These are phyloP conservation scores for Ceratitis capitata DNA, from an alignment of 1,140 invertebrate species.

Conservation along the genomic window DNA sequence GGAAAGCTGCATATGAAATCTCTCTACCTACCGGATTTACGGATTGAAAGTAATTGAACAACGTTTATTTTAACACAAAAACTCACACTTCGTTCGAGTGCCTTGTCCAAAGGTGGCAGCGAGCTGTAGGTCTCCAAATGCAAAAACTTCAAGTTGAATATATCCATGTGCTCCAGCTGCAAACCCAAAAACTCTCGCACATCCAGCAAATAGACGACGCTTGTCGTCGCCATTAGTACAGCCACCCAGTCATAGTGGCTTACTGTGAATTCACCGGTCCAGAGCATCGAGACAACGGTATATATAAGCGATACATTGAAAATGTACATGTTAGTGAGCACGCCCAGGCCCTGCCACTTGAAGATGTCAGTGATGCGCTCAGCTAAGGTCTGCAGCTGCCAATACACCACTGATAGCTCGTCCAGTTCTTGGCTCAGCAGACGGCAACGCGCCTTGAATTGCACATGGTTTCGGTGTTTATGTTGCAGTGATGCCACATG, in stretches of 20 bases:
- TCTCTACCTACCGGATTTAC: not conserved
- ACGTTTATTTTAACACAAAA: not conserved
- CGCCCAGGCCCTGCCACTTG: not conserved
- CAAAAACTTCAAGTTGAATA: not conserved
- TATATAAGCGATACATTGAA: not conserved
- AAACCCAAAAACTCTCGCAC: not conserved
- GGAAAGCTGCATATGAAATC: not conserved
- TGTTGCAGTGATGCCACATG: not conserved
- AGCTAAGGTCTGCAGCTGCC: not conserved
- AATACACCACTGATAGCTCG: not conserved
- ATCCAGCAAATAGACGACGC: not conserved
- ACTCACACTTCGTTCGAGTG: not conserved
- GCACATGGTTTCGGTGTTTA: not conserved
- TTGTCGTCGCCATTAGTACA: not conserved
- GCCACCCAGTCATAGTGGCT: not conserved
- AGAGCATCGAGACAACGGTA: not conserved
- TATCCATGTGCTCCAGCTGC: not conserved
- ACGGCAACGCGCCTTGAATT: not conserved
- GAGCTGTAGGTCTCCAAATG: not conserved
- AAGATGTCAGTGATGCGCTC: not conserved
- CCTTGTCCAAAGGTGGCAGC: not conserved
- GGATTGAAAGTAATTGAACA: not conserved
- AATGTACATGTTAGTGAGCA: not conserved
- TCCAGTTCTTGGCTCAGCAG: not conserved
- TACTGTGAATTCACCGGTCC: not conserved